A percentile compares a stretch with the other conserved stretches of the same genome.
Evolutionary conservation across 1,140 invertebrate species (phyloP).

Genomic region (Platorchestia sp.): DNA sequence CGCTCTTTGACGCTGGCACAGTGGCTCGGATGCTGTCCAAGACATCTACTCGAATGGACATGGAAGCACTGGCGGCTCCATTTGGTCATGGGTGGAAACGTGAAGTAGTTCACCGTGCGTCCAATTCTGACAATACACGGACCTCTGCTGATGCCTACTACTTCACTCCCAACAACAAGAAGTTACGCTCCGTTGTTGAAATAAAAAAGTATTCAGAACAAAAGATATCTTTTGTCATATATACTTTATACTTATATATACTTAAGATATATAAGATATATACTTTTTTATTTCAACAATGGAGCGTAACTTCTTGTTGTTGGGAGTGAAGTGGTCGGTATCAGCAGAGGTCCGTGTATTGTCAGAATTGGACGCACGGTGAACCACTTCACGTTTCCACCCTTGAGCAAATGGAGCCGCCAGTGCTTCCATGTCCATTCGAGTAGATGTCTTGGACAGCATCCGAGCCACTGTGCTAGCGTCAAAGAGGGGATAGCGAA

Average conservation of each 20-base stretch:
- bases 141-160: conserved; percentile 1
- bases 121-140: not conserved
- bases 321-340: conserved; percentile 23
- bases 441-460: not conserved
- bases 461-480: conserved; percentile 8
- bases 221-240: too few species aligned
- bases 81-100: conserved; percentile 46
- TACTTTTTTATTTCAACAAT: conserved; percentile 25
- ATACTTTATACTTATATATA: too few species aligned
- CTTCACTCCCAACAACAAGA: conserved; percentile 44
- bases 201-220: conserved; percentile 43
- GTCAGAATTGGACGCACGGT: not conserved
- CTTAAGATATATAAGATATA: too few species aligned
- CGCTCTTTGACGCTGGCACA: too few species aligned
- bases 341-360: not conserved
- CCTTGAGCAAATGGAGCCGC: conserved; percentile 35
- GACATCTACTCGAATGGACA: not conserved
- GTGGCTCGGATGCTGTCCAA: not conserved
- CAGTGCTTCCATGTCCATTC: not conserved
- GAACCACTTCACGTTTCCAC: conserved; percentile 32
- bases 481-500: too few species aligned
- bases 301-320: conserved; percentile 29
- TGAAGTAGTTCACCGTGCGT: not conserved
- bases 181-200: conserved; percentile 4
- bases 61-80: not conserved